phyloP scores from a whole-genome alignment of 2,888 invertebrate genomes.

The Melanotus villosus region DNA sequence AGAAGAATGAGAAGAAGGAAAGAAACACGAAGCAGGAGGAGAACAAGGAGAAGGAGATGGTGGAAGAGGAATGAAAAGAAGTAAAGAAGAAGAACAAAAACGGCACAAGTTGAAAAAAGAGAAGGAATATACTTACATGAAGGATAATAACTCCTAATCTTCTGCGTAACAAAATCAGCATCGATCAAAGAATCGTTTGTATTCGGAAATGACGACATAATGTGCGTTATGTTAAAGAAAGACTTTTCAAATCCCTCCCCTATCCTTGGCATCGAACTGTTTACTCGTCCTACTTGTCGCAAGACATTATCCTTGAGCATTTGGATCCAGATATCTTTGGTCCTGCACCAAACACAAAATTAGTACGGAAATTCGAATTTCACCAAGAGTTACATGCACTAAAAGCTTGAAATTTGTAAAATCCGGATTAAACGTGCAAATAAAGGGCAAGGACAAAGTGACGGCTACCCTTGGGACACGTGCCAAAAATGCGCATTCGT shows the following conservation, averaged over 20 bases:
- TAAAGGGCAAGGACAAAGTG: no score
- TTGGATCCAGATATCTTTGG: constrained; percentile 43
- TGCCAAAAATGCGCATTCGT: no score
- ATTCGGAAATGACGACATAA: constrained; percentile 2
- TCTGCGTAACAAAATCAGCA: constrained; percentile 58
- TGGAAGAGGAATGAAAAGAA: no score
- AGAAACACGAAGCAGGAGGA: no score
- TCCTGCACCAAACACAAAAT: constrained; percentile 20
- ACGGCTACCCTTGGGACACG: no score
- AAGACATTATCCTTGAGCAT: constrained; percentile 44
- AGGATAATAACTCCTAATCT: constrained; percentile 65
- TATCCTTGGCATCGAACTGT: constrained; percentile 34
- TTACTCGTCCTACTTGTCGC: constrained; percentile 40
- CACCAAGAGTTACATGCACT: background rate
- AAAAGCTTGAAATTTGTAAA: background rate
- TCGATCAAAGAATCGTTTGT: constrained; percentile 21
- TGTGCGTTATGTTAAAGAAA: constrained; percentile 23
- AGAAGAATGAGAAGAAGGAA: no score
- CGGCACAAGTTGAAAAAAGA: background rate
- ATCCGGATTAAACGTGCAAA: no score
- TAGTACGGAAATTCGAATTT: background rate
- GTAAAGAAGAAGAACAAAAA: no score
- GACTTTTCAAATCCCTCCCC: constrained; percentile 25
- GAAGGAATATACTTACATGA: constrained; percentile 66
- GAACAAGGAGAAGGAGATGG: no score